Percentiles rank a stretch among this genome's conserved stretches.
Evolutionary conservation across 2,113 vertebrate genomes (phyloP).

Genomic region (Limnothrissa miodon): DNA sequence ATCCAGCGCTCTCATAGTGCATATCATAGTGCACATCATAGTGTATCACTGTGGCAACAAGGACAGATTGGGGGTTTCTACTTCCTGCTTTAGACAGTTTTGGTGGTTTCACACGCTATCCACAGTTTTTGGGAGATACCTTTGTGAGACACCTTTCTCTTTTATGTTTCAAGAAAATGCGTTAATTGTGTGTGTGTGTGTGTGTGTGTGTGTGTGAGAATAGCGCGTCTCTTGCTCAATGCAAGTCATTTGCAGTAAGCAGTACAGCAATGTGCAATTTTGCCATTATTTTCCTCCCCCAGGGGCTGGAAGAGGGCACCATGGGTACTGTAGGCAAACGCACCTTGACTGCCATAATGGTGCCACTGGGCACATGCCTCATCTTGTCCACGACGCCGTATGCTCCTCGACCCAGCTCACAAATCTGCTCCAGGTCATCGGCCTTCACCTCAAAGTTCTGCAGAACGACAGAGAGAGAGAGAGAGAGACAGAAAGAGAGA

Average conservation of each 20-base stretch:
- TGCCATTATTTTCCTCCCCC: neutral
- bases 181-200: too few relatives aligned
- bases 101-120: too few relatives aligned
- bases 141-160: too few relatives aligned
- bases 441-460: slow-evolving; percentile 99
- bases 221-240: too few relatives aligned
- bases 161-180: too few relatives aligned
- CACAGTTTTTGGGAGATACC: too few relatives aligned
- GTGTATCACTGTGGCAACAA: too few relatives aligned
- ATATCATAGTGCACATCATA: too few relatives aligned
- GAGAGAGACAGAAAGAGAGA: neutral
- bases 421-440: slow-evolving; percentile 93
- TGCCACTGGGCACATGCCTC: slow-evolving; percentile 90
- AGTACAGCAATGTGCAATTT: too few relatives aligned
- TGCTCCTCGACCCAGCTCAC: slow-evolving; percentile 91
- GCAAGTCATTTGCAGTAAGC: too few relatives aligned
- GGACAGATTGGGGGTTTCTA: neutral
- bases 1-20: neutral
- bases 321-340: slow-evolving; percentile 9
- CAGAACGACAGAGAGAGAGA: neutral
- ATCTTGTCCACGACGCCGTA: slow-evolving; percentile 99
- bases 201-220: too few relatives aligned
- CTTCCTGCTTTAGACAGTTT: neutral
- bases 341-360: slow-evolving; percentile 99
- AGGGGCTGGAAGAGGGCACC: neutral